phyloP scores from a whole-genome alignment of 2,113 vertebrate species.

The Rhinolophus ferrumequinum region DNA sequence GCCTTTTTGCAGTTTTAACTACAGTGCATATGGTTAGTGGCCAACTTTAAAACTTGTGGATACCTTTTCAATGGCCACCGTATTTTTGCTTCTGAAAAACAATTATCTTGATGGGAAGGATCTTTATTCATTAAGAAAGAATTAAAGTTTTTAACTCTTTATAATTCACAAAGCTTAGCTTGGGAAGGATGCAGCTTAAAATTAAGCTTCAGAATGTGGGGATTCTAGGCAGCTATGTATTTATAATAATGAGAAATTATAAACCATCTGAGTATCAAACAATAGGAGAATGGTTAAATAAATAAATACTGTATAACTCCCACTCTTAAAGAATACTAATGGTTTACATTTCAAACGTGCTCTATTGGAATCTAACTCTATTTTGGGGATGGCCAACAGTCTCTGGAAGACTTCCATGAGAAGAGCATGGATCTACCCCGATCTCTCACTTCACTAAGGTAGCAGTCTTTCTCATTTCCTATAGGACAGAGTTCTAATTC shows the following conservation, averaged over 20 bases:
- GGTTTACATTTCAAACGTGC: not conserved
- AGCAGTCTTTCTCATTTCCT: not conserved
- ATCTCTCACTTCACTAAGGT: not conserved
- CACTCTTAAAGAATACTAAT: not conserved
- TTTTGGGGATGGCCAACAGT: not conserved
- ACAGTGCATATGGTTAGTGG: not conserved
- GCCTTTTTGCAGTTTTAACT: slow-evolving; percentile 37
- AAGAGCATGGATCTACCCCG: not conserved
- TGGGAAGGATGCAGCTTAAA: slow-evolving; percentile 8
- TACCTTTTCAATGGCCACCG: not conserved
- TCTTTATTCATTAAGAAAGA: not conserved
- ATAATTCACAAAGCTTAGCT: not conserved
- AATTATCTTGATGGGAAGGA: not conserved
- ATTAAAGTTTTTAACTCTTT: not conserved
- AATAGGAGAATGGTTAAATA: not conserved
- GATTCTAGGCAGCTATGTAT: not conserved
- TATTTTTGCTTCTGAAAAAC: slow-evolving; percentile 54
- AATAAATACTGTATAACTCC: not conserved
- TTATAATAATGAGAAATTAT: not conserved
- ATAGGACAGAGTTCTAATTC: not conserved
- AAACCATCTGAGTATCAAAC: not conserved
- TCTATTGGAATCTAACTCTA: not conserved
- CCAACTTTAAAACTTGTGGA: slow-evolving; percentile 7
- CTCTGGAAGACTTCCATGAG: not conserved
- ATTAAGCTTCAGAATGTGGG: not conserved